These are phyloP conservation scores for Cardiocondyla obscurior DNA, from an alignment of 1,140 invertebrate genomes.

Conservation along the genomic window DNA sequence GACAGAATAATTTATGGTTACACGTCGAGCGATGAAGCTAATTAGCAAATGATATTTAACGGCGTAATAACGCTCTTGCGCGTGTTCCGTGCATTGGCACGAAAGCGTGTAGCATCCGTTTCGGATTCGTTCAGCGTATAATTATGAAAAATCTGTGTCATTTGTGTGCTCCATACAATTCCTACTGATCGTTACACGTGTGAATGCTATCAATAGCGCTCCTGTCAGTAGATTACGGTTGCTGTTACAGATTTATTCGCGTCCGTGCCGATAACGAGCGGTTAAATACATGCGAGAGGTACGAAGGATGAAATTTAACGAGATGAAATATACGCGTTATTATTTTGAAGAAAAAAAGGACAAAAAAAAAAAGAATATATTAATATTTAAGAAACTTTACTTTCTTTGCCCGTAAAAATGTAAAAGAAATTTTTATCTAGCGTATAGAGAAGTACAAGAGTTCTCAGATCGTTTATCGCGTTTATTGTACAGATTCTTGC, in stretches of 20 bases:
- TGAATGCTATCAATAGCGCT: conserved; percentile 49
- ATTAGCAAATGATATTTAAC: conserved; percentile 77
- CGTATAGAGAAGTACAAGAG: background rate
- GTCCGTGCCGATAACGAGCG: background rate
- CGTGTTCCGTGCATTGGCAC: conserved; percentile 50
- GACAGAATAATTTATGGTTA: conserved; percentile 57
- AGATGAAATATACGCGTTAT: background rate
- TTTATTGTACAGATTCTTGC: conserved; percentile 43
- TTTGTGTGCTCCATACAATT: conserved; percentile 67
- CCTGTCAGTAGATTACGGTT: conserved; percentile 36
- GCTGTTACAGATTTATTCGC: conserved; percentile 51
- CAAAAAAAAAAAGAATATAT: background rate
- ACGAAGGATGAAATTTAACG: background rate
- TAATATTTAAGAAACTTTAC: background rate
- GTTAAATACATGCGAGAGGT: background rate
- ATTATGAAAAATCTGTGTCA: conserved; percentile 77
- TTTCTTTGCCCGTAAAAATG: background rate
- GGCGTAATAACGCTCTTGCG: conserved; percentile 65
- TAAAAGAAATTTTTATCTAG: background rate
- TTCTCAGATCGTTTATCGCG: conserved; percentile 10
- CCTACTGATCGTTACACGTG: conserved; percentile 63
- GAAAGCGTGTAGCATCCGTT: conserved; percentile 56
- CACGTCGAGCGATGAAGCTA: conserved; percentile 63
- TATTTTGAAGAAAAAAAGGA: too few species aligned
- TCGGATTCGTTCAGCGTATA: conserved; percentile 66